phyloP scores from a whole-genome alignment of 2,113 vertebrate species.

The Pyrgilauda ruficollis region DNA sequence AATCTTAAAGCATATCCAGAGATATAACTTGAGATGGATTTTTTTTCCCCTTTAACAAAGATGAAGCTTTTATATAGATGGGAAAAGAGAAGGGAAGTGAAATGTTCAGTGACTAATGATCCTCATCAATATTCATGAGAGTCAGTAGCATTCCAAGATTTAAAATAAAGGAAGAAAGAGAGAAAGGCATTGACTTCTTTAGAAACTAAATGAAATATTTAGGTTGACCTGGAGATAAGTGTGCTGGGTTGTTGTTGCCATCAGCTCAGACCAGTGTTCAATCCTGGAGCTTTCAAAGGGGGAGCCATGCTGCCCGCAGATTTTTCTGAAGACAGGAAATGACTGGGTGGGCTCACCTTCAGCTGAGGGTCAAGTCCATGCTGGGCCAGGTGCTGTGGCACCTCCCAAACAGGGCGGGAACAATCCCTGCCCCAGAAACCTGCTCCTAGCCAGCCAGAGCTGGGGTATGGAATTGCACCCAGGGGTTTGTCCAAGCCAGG shows the following conservation, averaged over 20 bases:
- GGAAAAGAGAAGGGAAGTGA: slow-evolving; percentile 28
- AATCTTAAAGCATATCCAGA: not conserved
- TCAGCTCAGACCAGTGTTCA: not conserved
- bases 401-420: not conserved
- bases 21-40: not conserved
- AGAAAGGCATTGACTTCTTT: slow-evolving; percentile 42
- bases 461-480: accelerated
- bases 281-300: not conserved
- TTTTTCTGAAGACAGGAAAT: not conserved
- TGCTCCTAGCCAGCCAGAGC: not conserved
- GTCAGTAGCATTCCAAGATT: not conserved
- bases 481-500: not conserved
- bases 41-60: not conserved
- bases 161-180: slow-evolving; percentile 44
- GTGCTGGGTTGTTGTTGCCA: not conserved
- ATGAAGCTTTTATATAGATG: slow-evolving; percentile 37
- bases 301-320: accelerated
- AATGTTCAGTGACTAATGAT: slow-evolving; percentile 63
- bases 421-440: not conserved
- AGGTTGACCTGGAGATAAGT: slow-evolving; percentile 41
- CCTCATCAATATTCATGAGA: slow-evolving; percentile 68
- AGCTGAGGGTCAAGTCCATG: not conserved
- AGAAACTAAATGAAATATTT: slow-evolving; percentile 67
- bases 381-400: not conserved
- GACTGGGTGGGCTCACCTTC: not conserved